These are phyloP conservation scores for Palaemon carinicauda DNA, from an alignment of 1,140 invertebrate species.

Conservation along the genomic window DNA sequence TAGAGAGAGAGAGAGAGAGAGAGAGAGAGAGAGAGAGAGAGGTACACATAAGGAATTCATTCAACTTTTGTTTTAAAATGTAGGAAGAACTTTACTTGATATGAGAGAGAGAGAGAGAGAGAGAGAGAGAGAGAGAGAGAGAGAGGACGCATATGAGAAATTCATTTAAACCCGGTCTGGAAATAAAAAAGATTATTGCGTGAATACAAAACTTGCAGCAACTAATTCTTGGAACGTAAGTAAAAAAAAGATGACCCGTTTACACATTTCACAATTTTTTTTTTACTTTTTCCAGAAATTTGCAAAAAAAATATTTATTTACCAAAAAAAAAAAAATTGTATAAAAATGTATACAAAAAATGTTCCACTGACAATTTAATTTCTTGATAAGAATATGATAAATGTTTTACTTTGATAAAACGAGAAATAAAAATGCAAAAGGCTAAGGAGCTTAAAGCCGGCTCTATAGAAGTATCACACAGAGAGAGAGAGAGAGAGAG, in stretches of 20 bases:
- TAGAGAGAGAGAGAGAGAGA: conserved; percentile 2
- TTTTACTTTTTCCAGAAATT: too few species aligned
- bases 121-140: neutral
- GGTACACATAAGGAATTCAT: neutral
- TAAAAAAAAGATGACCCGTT: too few species aligned
- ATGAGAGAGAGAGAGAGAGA: neutral
- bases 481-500: neutral
- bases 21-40: neutral
- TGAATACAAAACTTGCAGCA: too few species aligned
- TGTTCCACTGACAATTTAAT: too few species aligned
- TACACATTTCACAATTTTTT: too few species aligned
- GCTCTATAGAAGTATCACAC: neutral
- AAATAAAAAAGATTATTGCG: too few species aligned
- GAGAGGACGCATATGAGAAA: neutral
- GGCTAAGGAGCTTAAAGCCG: neutral
- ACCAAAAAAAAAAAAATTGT: too few species aligned
- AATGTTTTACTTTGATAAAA: too few species aligned
- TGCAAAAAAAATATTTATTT: too few species aligned
- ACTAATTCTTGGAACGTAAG: too few species aligned
- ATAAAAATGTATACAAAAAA: too few species aligned
- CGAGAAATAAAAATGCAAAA: neutral
- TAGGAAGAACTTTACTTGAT: neutral
- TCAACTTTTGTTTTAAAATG: neutral
- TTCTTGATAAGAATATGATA: too few species aligned
- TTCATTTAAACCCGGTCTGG: neutral